Evolutionary conservation across 2,888 invertebrate species (phyloP).

Genomic region (Cabera pusaria): DNA sequence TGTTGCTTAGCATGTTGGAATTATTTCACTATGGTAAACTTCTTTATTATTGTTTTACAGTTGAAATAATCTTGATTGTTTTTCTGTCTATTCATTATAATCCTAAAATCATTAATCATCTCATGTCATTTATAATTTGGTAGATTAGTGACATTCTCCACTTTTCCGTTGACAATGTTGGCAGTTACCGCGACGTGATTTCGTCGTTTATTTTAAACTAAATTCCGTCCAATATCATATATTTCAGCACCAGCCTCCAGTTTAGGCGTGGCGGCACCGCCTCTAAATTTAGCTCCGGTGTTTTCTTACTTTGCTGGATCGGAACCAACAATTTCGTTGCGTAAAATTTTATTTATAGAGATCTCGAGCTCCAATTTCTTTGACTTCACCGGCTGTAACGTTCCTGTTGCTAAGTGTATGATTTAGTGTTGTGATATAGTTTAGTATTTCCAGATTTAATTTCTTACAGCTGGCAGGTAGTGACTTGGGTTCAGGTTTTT

Average conservation of each 20-base stretch:
- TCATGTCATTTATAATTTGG: no score
- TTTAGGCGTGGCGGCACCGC: slow-evolving; percentile 50
- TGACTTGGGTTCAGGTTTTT: no score
- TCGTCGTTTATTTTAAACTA: slow-evolving; percentile 25
- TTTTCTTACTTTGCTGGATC: slow-evolving; percentile 41
- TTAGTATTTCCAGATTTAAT: no score
- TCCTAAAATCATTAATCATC: no score
- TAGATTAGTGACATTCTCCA: no score
- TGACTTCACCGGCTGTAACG: slow-evolving; percentile 25
- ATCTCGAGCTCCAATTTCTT: slow-evolving; percentile 43
- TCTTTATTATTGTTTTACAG: no score
- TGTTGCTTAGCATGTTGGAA: no score
- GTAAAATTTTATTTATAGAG: slow-evolving; percentile 59
- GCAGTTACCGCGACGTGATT: background rate
- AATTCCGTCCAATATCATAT: slow-evolving; percentile 33
- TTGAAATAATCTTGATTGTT: no score
- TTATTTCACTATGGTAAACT: no score
- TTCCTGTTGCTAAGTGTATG: slow-evolving; percentile 16
- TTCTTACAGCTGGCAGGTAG: no score
- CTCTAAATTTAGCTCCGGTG: slow-evolving; percentile 60
- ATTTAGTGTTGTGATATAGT: slow-evolving; percentile 5
- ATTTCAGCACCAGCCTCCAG: slow-evolving; percentile 45
- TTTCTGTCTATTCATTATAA: no score
- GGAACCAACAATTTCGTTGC: slow-evolving; percentile 48
- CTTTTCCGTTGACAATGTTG: background rate